Evolutionary conservation across 1,140 invertebrate species (phyloP).

Genomic region (Melipona quadrifasciata): DNA sequence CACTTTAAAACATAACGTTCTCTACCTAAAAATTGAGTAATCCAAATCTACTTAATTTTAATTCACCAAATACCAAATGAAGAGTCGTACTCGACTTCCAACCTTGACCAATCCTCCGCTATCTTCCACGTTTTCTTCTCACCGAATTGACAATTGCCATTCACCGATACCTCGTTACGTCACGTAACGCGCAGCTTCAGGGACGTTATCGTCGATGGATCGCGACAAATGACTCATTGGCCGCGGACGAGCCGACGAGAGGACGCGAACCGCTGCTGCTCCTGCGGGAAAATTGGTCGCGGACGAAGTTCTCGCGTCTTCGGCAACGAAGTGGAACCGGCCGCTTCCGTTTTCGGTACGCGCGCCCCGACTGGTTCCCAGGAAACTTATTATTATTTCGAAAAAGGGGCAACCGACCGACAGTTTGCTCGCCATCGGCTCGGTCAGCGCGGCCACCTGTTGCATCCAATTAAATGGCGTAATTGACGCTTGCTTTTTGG

Average conservation of each 20-base stretch:
- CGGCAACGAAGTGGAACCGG: conserved; percentile 35
- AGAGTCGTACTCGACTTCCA: no score
- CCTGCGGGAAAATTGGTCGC: conserved; percentile 31
- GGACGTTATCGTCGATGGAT: background rate
- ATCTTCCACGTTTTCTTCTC: background rate
- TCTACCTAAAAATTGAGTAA: no score
- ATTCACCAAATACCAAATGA: no score
- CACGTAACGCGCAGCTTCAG: background rate
- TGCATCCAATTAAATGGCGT: conserved; percentile 71
- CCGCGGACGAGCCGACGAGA: background rate
- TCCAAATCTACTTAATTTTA: no score
- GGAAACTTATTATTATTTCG: conserved; percentile 57
- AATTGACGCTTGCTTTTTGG: conserved; percentile 69
- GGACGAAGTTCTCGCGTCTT: background rate
- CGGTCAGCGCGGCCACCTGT: conserved; percentile 66
- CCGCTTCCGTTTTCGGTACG: conserved; percentile 47
- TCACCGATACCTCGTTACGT: conserved; percentile 11
- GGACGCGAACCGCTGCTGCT: background rate
- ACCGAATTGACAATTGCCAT: background rate
- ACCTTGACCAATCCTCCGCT: no score
- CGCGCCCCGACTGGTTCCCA: conserved; percentile 46
- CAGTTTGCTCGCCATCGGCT: background rate
- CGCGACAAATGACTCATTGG: conserved; percentile 41
- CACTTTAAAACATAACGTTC: no score
- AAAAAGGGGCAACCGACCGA: conserved; percentile 36